phyloP scores from a whole-genome alignment of 2,888 invertebrate species.

The Dasypogon diadema region DNA sequence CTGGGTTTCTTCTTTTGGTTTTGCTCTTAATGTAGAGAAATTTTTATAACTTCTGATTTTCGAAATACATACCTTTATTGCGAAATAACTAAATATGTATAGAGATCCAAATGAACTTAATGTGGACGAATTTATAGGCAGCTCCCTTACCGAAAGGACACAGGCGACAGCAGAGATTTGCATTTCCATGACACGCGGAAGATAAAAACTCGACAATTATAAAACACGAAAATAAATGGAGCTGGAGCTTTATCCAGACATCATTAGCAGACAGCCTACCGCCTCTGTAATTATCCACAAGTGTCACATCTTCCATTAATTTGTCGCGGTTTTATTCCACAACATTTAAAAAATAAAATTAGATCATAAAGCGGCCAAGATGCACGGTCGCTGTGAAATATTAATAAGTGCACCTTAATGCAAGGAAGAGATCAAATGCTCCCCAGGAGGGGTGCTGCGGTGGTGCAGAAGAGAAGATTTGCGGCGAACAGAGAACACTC shows the following conservation, averaged over 20 bases:
- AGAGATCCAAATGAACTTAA: too few species aligned
- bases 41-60: too few species aligned
- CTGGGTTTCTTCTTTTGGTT: too few species aligned
- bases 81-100: too few species aligned
- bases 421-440: neutral
- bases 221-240: too few species aligned
- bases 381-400: neutral
- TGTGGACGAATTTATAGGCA: too few species aligned
- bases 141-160: too few species aligned
- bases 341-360: constrained; percentile 45
- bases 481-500: neutral
- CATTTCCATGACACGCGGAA: too few species aligned
- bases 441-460: neutral
- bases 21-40: too few species aligned
- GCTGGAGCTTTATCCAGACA: neutral
- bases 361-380: constrained; percentile 1
- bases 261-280: constrained; percentile 50
- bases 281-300: constrained; percentile 52
- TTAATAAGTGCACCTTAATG: constrained; percentile 21
- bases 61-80: too few species aligned
- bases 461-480: neutral
- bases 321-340: constrained; percentile 45
- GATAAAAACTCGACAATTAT: too few species aligned
- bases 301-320: constrained; percentile 53
- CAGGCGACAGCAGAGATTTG: too few species aligned